These are phyloP conservation scores for Dolomedes plantarius DNA, from an alignment of 2,888 invertebrate species.

Conservation along the genomic window DNA sequence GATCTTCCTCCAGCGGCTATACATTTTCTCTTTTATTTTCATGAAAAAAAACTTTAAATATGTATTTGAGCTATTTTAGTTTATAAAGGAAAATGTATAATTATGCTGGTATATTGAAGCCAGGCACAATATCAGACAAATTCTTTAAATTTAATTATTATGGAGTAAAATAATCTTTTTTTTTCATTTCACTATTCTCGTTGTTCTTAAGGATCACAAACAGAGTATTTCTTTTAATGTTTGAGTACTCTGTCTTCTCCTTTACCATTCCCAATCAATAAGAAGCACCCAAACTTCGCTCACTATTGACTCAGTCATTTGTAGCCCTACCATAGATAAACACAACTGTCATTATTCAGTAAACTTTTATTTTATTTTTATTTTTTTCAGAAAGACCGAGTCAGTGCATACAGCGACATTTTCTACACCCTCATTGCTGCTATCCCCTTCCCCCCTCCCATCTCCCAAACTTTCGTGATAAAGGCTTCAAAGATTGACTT, in stretches of 20 bases:
- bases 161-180: neutral
- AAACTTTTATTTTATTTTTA: conserved; percentile 16
- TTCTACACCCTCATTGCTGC: conserved; percentile 9
- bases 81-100: too few relatives aligned
- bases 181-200: conserved; percentile 4
- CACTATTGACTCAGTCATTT: conserved; percentile 41
- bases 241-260: conserved; percentile 20
- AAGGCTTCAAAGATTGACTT: too few relatives aligned
- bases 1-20: too few relatives aligned
- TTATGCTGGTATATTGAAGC: too few relatives aligned
- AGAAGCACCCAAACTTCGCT: conserved; percentile 30
- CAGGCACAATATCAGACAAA: too few relatives aligned
- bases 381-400: conserved; percentile 31
- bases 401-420: conserved; percentile 21
- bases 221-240: conserved; percentile 31
- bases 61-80: too few relatives aligned
- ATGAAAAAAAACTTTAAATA: too few relatives aligned
- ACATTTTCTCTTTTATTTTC: too few relatives aligned
- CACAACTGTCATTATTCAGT: conserved; percentile 38
- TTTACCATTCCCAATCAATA: conserved; percentile 31
- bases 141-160: neutral
- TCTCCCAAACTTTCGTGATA: too few relatives aligned
- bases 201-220: conserved; percentile 28
- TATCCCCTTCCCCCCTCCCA: too few relatives aligned
- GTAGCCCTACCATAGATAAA: conserved; percentile 40